Evolutionary conservation across 2,113 vertebrate species (phyloP).

Genomic region (Tychaedon coryphoeus): DNA sequence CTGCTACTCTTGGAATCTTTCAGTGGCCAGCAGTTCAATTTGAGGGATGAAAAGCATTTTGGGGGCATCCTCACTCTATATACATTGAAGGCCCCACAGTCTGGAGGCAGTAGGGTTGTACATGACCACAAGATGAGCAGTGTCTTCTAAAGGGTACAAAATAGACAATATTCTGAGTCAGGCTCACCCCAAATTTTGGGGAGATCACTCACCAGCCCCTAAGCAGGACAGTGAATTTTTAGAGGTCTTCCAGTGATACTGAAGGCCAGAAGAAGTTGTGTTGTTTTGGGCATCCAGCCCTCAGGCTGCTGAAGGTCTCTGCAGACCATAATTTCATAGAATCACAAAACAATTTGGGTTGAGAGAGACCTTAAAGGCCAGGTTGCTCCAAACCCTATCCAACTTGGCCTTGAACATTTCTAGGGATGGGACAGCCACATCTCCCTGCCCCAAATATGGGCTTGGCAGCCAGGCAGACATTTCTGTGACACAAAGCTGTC

Average conservation of each 20-base stretch:
- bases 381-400: neutral
- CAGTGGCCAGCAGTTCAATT: neutral
- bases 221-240: neutral
- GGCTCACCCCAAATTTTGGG: rapidly evolving
- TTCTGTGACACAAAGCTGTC: neutral
- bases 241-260: neutral
- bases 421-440: neutral
- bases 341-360: neutral
- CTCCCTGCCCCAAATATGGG: neutral
- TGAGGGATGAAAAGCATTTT: neutral
- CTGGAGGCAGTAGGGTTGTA: neutral
- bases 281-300: neutral
- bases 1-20: neutral
- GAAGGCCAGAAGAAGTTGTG: neutral
- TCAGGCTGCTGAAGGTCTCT: neutral
- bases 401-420: neutral
- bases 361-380: neutral
- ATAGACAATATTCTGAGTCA: neutral
- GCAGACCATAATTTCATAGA: rapidly evolving
- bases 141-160: neutral
- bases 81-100: neutral
- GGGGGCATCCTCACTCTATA: neutral
- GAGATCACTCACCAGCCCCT: neutral
- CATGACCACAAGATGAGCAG: neutral
- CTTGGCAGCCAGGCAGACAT: neutral